phyloP scores from a whole-genome alignment of 2,888 invertebrate genomes.

The Ectropis crepuscularia region DNA sequence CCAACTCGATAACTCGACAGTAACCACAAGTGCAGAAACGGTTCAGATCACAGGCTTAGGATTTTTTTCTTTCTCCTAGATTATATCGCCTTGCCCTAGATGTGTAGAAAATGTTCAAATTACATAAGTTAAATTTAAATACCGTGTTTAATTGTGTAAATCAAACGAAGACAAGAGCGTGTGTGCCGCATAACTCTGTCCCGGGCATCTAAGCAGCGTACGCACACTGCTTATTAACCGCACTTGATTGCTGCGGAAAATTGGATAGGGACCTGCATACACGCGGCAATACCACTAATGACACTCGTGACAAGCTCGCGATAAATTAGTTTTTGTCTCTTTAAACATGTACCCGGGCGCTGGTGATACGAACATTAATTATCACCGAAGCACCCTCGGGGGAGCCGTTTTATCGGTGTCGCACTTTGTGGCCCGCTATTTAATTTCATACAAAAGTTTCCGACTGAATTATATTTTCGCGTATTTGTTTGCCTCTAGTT shows the following conservation, averaged over 20 bases:
- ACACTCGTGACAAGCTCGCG: slow-evolving; percentile 47
- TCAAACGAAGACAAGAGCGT: slow-evolving; percentile 14
- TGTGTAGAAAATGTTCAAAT: too few relatives aligned
- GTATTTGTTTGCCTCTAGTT: not conserved
- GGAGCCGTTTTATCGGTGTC: slow-evolving; percentile 26
- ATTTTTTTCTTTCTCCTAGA: too few relatives aligned
- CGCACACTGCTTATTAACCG: slow-evolving; percentile 65
- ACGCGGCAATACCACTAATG: slow-evolving; percentile 53
- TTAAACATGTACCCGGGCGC: slow-evolving; percentile 23
- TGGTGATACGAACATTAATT: slow-evolving; percentile 32
- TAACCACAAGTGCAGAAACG: too few relatives aligned
- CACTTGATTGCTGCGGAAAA: slow-evolving; percentile 69
- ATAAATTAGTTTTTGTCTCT: slow-evolving; percentile 41
- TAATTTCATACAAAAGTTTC: slow-evolving; percentile 21
- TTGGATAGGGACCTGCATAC: slow-evolving; percentile 67
- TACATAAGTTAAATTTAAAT: too few relatives aligned
- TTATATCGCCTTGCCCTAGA: too few relatives aligned
- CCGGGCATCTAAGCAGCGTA: slow-evolving; percentile 57
- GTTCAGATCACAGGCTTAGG: too few relatives aligned
- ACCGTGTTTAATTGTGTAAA: too few relatives aligned
- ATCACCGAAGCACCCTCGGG: slow-evolving; percentile 24
- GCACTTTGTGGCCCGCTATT: slow-evolving; percentile 20
- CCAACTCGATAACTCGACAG: too few relatives aligned
- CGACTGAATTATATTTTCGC: slow-evolving; percentile 5
- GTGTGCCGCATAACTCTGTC: slow-evolving; percentile 32